phyloP scores from a whole-genome alignment of 2,797 vertebrate species.

The Crotalus adamanteus region DNA sequence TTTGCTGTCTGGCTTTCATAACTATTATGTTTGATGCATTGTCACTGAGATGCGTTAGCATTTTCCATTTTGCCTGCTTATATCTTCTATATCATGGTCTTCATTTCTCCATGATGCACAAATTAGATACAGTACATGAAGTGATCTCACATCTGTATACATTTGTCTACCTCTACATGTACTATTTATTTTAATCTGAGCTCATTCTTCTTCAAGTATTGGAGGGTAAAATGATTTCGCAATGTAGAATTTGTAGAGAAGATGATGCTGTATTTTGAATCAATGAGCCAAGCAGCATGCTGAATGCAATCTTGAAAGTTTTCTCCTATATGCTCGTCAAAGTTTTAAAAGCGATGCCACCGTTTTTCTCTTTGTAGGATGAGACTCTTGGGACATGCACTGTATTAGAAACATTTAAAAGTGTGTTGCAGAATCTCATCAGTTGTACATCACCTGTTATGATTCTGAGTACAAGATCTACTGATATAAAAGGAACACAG shows the following conservation, averaged over 20 bases:
- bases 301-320: not conserved
- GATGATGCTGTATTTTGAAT: not conserved
- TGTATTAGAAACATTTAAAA: constrained; percentile 66
- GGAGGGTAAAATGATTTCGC: not conserved
- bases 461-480: constrained; percentile 79
- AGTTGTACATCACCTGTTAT: constrained; percentile 77
- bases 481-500: constrained; percentile 76
- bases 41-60: not conserved
- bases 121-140: not conserved
- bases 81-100: not conserved
- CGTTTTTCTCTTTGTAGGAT: constrained; percentile 46
- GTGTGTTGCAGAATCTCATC: constrained; percentile 78
- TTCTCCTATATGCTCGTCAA: not conserved
- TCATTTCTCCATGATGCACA: not conserved
- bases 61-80: not conserved
- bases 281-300: not conserved
- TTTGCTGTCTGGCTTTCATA: not conserved
- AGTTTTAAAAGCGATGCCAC: not conserved
- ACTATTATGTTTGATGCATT: not conserved
- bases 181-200: not conserved
- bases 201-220: not conserved
- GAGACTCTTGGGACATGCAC: constrained; percentile 40
- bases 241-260: not conserved
- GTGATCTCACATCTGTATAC: not conserved
- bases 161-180: not conserved